Conservation (phyloP, 2,113 vertebrate genomes). For the Rhea americana region DNA sequence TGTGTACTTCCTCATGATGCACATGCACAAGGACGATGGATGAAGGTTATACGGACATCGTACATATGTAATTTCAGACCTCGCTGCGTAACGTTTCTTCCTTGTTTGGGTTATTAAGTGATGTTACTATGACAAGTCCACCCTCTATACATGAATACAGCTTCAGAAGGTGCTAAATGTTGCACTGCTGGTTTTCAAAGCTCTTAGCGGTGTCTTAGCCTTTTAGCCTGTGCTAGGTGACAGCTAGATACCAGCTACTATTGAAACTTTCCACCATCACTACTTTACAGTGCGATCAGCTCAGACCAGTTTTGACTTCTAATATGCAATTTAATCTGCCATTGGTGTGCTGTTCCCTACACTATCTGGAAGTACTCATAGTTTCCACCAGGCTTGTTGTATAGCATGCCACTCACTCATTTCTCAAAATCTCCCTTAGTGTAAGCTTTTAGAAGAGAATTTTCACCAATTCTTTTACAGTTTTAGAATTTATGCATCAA, state of each 20-base stretch:
- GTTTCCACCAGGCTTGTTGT: neutral
- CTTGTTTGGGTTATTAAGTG: rapidly evolving
- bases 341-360: rapidly evolving
- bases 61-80: neutral
- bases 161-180: neutral
- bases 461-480: constrained; percentile 16
- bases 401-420: neutral
- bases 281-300: neutral
- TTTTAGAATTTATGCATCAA: neutral
- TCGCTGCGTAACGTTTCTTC: neutral
- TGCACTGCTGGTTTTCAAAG: neutral
- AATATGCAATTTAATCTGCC: neutral
- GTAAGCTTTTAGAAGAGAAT: constrained; percentile 21
- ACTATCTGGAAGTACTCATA: neutral
- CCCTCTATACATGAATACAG: rapidly evolving
- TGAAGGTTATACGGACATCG: rapidly evolving
- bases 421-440: constrained; percentile 42
- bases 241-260: neutral
- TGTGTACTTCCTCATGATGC: neutral
- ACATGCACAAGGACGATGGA: neutral
- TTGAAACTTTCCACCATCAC: neutral
- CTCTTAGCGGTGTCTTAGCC: rapidly evolving
- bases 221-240: neutral
- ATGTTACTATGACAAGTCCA: rapidly evolving
- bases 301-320: neutral